Percentiles rank a stretch among this genome's conserved stretches.
These are phyloP conservation scores for Parasteatoda lunata DNA, from an alignment of 2,888 invertebrate species.

Conservation along the genomic window DNA sequence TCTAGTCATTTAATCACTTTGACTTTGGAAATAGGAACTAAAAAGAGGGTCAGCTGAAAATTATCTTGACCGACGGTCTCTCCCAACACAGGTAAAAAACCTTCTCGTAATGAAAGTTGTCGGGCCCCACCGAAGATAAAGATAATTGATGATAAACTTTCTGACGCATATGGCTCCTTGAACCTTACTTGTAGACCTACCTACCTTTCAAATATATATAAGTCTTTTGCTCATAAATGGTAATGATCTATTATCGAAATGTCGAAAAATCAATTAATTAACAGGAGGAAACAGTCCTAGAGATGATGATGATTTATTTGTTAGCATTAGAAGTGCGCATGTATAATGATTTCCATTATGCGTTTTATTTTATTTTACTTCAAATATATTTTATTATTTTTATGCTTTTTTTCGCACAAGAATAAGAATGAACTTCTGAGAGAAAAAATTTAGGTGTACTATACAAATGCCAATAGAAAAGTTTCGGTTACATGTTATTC, in stretches of 20 bases:
- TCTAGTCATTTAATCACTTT: constrained; percentile 42
- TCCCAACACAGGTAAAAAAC: constrained; percentile 20
- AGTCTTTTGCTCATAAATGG: background rate
- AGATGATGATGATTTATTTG: too few species aligned
- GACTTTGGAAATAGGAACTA: constrained; percentile 6
- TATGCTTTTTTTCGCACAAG: too few species aligned
- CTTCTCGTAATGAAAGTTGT: constrained; percentile 53
- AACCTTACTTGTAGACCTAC: constrained; percentile 46
- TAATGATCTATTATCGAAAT: background rate
- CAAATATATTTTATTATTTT: too few species aligned
- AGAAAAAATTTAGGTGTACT: too few species aligned
- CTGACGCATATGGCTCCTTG: constrained; percentile 41
- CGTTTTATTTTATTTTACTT: too few species aligned
- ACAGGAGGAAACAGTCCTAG: background rate
- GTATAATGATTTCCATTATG: too few species aligned
- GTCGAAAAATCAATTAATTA: background rate
- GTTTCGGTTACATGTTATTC: too few species aligned
- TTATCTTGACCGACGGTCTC: constrained; percentile 48
- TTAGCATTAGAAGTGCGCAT: too few species aligned
- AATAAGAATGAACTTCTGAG: too few species aligned
- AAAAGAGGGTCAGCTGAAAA: constrained; percentile 37
- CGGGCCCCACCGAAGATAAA: constrained; percentile 58
- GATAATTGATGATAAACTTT: constrained; percentile 53
- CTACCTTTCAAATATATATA: constrained; percentile 37
- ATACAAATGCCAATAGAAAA: too few species aligned